These are phyloP conservation scores for Eledona agricola DNA, from an alignment of 2,888 invertebrate genomes.

Conservation along the genomic window DNA sequence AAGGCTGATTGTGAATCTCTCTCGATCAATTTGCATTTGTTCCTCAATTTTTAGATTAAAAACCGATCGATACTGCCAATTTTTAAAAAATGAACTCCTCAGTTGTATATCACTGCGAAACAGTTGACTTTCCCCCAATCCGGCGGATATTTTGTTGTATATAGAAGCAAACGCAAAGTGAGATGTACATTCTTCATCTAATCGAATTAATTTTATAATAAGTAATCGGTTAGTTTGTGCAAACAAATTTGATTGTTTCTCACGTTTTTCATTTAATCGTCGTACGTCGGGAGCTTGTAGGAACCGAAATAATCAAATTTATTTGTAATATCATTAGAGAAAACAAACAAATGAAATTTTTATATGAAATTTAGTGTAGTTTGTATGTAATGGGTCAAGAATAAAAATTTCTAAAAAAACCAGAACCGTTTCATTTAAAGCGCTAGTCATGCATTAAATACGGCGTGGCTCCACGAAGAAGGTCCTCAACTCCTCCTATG, in stretches of 20 bases:
- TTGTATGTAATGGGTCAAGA: slow-evolving; percentile 37
- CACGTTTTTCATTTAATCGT: slow-evolving; percentile 6
- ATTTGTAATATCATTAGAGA: slow-evolving; percentile 17
- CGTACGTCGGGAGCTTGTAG: slow-evolving; percentile 12
- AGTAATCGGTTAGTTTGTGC: slow-evolving; percentile 18
- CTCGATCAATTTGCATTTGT: slow-evolving; percentile 30
- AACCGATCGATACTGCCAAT: slow-evolving; percentile 26
- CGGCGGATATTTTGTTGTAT: slow-evolving; percentile 31
- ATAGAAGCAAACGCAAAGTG: slow-evolving; percentile 32
- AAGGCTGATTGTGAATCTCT: slow-evolving; percentile 32
- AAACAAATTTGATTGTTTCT: slow-evolving; percentile 32
- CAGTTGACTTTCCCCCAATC: slow-evolving; percentile 24
- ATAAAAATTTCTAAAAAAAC: slow-evolving; percentile 36
- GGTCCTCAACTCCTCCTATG: slow-evolving; percentile 25
- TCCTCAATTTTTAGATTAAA: no score
- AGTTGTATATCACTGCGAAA: slow-evolving; percentile 1
- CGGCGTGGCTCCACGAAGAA: slow-evolving; percentile 2
- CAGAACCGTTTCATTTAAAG: slow-evolving; percentile 11
- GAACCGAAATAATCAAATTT: slow-evolving; percentile 27
- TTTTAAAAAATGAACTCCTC: no score
- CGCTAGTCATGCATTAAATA: slow-evolving; percentile 29
- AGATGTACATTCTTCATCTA: slow-evolving; percentile 34
- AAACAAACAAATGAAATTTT: slow-evolving; percentile 29
- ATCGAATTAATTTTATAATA: slow-evolving; percentile 26
- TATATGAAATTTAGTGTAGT: slow-evolving; percentile 36